Evolutionary conservation across 2,888 invertebrate genomes (phyloP).

Genomic region (Pharmacophagus antenor): DNA sequence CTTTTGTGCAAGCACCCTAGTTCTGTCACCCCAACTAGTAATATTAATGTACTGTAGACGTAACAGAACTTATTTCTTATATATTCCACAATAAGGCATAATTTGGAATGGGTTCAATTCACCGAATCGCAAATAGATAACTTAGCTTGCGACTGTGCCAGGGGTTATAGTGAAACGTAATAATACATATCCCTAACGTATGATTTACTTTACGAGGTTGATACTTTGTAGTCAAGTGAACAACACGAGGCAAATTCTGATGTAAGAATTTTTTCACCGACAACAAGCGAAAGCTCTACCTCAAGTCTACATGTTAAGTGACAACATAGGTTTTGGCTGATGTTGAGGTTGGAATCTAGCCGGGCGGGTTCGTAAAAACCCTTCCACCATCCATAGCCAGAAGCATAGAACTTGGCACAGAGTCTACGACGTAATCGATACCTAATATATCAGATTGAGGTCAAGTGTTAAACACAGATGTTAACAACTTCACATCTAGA

Average conservation of each 20-base stretch:
- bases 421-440: too few species aligned
- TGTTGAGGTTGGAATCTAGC: too few species aligned
- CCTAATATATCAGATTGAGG: too few species aligned
- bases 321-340: too few species aligned
- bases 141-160: conserved; percentile 16
- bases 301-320: too few species aligned
- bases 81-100: neutral
- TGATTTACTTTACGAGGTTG: conserved; percentile 27
- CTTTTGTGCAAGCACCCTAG: conserved; percentile 64
- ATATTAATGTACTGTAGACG: neutral
- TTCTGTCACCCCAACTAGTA: conserved; percentile 50
- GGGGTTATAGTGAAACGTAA: conserved; percentile 40
- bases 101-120: conserved; percentile 2
- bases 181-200: conserved; percentile 38
- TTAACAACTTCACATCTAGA: too few species aligned
- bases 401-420: too few species aligned
- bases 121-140: conserved; percentile 1
- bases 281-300: neutral
- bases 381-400: too few species aligned
- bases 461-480: too few species aligned
- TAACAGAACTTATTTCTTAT: conserved; percentile 3
- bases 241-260: conserved; percentile 1
- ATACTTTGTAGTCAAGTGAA: conserved; percentile 23
- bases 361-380: too few species aligned
- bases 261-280: too few species aligned